These are phyloP conservation scores for Cecropterus lyciades DNA, from an alignment of 1,140 invertebrate species.

Conservation along the genomic window DNA sequence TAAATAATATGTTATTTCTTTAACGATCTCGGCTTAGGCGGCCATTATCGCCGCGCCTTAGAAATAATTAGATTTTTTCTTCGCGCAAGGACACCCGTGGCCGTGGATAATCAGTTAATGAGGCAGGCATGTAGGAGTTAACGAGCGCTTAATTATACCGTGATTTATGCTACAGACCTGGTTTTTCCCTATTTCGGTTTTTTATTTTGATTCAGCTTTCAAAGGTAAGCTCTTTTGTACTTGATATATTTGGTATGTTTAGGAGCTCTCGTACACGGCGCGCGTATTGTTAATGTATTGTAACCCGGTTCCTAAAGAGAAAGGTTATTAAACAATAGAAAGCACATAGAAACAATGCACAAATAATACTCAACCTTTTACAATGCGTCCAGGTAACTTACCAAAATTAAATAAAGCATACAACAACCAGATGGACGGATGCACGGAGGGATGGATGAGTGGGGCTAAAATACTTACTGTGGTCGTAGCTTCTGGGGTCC, in stretches of 20 bases:
- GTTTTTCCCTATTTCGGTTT: constrained; percentile 26
- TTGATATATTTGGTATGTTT: neutral
- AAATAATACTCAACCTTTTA: constrained; percentile 25
- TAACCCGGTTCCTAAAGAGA: neutral
- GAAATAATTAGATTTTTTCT: constrained; percentile 37
- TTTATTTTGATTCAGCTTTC: constrained; percentile 11
- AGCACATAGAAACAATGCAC: constrained; percentile 20
- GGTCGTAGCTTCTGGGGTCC: constrained; percentile 23
- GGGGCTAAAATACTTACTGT: constrained; percentile 28
- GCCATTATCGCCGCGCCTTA: constrained; percentile 22
- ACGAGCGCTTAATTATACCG: constrained; percentile 58
- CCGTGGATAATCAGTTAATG: constrained; percentile 54
- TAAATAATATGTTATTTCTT: constrained; percentile 32
- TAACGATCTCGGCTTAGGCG: constrained; percentile 27
- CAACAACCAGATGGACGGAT: constrained; percentile 25
- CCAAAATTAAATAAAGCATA: constrained; percentile 34
- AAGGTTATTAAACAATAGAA: constrained; percentile 12
- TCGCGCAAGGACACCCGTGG: constrained; percentile 37
- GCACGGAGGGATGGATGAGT: constrained; percentile 24
- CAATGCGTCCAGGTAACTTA: constrained; percentile 24
- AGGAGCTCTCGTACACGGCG: neutral
- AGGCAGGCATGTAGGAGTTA: constrained; percentile 51
- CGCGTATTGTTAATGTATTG: too few species aligned
- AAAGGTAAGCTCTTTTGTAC: neutral
- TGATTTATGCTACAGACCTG: constrained; percentile 49